Percentiles rank a stretch among this genome's conserved stretches.
Conservation (phyloP, 2,888 invertebrate genomes). For the Chironomus riparius region DNA sequence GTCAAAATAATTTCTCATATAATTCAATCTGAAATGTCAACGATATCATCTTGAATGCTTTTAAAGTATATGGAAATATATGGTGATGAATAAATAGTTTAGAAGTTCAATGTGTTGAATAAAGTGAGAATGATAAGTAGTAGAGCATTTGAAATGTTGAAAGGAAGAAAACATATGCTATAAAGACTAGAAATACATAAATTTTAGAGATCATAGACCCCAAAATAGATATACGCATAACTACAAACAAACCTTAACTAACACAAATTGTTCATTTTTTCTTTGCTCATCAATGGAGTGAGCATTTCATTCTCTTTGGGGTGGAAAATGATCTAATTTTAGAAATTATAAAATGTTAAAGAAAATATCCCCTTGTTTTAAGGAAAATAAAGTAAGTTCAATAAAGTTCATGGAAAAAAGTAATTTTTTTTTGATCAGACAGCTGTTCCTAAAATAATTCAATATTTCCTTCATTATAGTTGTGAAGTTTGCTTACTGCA, state of each 20-base stretch:
- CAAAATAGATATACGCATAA: not conserved
- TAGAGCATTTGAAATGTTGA: not conserved
- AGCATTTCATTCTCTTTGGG: not conserved
- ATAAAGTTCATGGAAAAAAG: conserved; percentile 6
- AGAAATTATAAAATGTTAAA: not conserved
- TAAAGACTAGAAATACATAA: not conserved
- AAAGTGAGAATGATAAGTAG: not conserved
- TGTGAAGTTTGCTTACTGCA: not conserved
- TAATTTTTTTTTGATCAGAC: not conserved
- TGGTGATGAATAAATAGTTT: not conserved
- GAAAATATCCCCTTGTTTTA: not conserved
- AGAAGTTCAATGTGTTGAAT: not conserved
- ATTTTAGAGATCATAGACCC: not conserved
- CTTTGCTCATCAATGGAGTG: too few relatives aligned
- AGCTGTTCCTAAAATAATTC: not conserved
- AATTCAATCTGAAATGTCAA: too few relatives aligned
- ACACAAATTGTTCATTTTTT: too few relatives aligned
- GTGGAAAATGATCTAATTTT: not conserved
- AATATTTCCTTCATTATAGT: not conserved
- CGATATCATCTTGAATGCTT: not conserved
- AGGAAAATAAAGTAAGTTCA: conserved; percentile 1
- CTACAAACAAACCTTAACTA: too few relatives aligned
- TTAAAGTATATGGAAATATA: not conserved
- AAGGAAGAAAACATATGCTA: not conserved
- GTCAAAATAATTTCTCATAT: not conserved